Base-by-base conservation (phyloP, 2,113 vertebrate genomes). In the Phalacrocorax pelagicus region DNA sequence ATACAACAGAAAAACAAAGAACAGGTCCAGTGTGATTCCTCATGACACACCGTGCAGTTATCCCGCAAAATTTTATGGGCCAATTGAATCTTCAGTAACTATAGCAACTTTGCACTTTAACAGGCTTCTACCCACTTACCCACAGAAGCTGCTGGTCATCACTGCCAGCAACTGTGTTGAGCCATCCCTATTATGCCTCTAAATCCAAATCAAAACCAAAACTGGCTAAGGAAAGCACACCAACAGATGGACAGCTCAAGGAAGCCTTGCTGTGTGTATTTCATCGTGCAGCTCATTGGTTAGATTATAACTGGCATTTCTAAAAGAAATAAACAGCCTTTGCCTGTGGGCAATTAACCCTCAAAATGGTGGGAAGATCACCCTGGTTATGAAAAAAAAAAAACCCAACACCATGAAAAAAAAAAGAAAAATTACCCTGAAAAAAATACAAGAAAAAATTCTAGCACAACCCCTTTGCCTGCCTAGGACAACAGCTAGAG, bases 41-140 rank as follows among this genome's bases (percentile, higher is more conserved):
- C 47, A 11, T 20, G 36, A 44, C 36, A 69, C 51, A 36, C 3
- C 2, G 21, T 15, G 18, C 47, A 51, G 38, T 55, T 32, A 71
- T 20, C n/a, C 87, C 38, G 55, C 44, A 65, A 55, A 44, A 61
- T 12, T 32, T 9, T 80, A 75, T 1, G 18, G 23, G 38, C 17
- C 0, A 0, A 49, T 0, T 27, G 21, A 15, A 72, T 34, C 62
- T 71, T 61, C 36, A 81, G 54, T 65, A 71, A 26, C 23, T 24
- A 30, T 3, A 85, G 81, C 47, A 71, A n/a, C 55, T 90, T 86
- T 49, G 52, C 29, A 27, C 51, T 78, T 72, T 67, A 80, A 81
- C 34, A 34, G n/a, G 49, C 36, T 74, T 82, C 42, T 29, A 34
- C 13, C 51, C 61, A 52, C 63, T 55, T 12, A 61, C 18, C 18